A percentile compares a stretch with the other conserved stretches of the same genome.
Evolutionary conservation across 23 tunicate genomes (phyloP).

Genomic region (Botrylloides violaceus): DNA sequence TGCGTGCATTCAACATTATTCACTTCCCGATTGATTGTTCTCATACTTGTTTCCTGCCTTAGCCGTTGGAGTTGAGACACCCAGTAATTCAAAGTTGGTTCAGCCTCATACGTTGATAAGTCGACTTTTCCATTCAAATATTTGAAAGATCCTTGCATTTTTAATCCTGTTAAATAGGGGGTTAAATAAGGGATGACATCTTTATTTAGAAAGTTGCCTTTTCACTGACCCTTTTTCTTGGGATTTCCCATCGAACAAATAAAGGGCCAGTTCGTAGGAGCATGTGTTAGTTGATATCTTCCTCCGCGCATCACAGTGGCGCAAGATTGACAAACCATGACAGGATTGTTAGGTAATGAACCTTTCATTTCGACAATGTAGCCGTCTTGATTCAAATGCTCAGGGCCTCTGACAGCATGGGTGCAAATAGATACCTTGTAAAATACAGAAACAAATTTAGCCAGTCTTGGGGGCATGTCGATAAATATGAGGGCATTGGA

Average conservation of each 20-base stretch:
- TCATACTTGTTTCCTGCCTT: slow-evolving; percentile 65
- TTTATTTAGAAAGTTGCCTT: neutral
- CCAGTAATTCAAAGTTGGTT: slow-evolving; percentile 71
- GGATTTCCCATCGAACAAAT: slow-evolving; percentile 50
- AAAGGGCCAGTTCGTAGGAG: slow-evolving; percentile 46
- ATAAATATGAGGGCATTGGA: no score
- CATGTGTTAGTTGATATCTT: slow-evolving; percentile 30
- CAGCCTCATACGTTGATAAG: slow-evolving; percentile 73
- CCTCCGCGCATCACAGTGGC: slow-evolving; percentile 68
- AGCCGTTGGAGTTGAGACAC: slow-evolving; percentile 41
- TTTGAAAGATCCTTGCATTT: slow-evolving; percentile 37
- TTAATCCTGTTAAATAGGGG: slow-evolving; percentile 24
- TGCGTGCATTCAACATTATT: slow-evolving; percentile 43
- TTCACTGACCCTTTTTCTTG: slow-evolving; percentile 45
- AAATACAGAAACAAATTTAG: neutral
- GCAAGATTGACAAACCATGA: slow-evolving; percentile 64
- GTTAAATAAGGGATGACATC: neutral
- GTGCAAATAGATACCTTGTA: slow-evolving; percentile 73
- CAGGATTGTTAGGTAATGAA: slow-evolving; percentile 27
- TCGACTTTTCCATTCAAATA: slow-evolving; percentile 79
- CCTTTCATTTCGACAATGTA: slow-evolving; percentile 30
- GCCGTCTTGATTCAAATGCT: slow-evolving; percentile 55
- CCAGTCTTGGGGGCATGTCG: no score
- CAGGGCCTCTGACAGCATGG: slow-evolving; percentile 50
- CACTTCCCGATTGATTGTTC: slow-evolving; percentile 58